Evolutionary conservation across 2,888 invertebrate species (phyloP).

Genomic region (Corythucha ciliata): DNA sequence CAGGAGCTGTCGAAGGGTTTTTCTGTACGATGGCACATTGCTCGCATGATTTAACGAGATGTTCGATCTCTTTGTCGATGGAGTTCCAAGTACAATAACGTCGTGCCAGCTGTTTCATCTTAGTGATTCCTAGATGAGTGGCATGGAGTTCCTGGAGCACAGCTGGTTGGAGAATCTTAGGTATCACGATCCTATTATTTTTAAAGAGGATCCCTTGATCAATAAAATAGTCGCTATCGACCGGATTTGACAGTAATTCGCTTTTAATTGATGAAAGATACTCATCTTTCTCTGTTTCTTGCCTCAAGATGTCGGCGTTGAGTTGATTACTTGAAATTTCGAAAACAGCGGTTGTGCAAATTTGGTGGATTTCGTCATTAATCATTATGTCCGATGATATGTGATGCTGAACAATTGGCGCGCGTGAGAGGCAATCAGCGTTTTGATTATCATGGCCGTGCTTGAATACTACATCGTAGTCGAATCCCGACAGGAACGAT

Average conservation of each 20-base stretch:
- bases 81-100: constrained; percentile 36
- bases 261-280: constrained; percentile 9
- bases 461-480: constrained; percentile 5
- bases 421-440: constrained; percentile 6
- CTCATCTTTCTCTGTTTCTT: constrained; percentile 1
- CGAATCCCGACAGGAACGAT: constrained; percentile 6
- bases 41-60: constrained; percentile 31
- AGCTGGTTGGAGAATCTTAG: constrained; percentile 27
- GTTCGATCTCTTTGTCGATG: constrained; percentile 35
- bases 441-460: constrained; percentile 8
- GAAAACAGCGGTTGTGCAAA: constrained; percentile 8
- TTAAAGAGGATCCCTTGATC: constrained; percentile 20
- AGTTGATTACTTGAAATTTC: constrained; percentile 9
- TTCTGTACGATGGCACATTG: constrained; percentile 32
- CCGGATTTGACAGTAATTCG: not conserved
- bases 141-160: constrained; percentile 35
- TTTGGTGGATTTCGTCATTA: constrained; percentile 11
- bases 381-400: constrained; percentile 5
- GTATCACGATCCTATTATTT: constrained; percentile 27
- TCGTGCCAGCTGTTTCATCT: constrained; percentile 36
- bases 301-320: not conserved
- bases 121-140: constrained; percentile 35
- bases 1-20: constrained; percentile 32
- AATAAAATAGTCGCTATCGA: constrained; percentile 11
- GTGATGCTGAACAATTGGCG: not conserved